Evolutionary conservation across 2,888 invertebrate species (phyloP), one percentile per base, ranked within the genome.

Genomic region (Patella caerulea): DNA sequence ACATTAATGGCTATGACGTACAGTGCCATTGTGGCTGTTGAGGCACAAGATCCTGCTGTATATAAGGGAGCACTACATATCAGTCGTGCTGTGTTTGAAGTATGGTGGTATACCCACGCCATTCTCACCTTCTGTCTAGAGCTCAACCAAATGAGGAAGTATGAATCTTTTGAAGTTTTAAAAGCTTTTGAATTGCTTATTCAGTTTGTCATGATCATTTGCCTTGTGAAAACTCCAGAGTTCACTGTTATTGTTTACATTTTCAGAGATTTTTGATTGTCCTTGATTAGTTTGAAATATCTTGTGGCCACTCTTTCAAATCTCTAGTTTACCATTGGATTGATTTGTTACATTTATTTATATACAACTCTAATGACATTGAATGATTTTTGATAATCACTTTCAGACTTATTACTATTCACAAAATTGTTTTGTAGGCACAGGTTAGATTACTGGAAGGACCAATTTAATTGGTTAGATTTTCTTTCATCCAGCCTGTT

Each of bases 391-490:
- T 45, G 34, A 45, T 45, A 45, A 45, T 45, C 45, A 45, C 45
- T 45, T 45, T 45, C 45, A 45, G 45, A 45, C 45, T 9, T 45
- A 1, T 9, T 9, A 45, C 45, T 9, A 45, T 45, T 45, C 9
- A 45, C 3, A 45, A 9, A 45, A 45, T 9, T 45, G 45, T 45
- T 17, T 79, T 84, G 19, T 81, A 89, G 89, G 76, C 87, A 88
- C 71, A 78, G 79, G 12, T 72, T 86, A 34, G 87, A 88, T 54
- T 89, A 89, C 78, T 88, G 85, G 82, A 78, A 79, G 11, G 89
- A 89, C 79, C 79, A 82, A 71, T 89, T 88, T 79, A 89, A 89
- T 79, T 88, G 86, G 85, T 83, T 89, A 54, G 89, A 88, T 76
- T 34, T 86, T 4, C 79, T 81, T 0, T 88, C 88, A 2, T 79